Evolutionary conservation across 2,113 vertebrate species (phyloP).

Genomic region (Lasiurus cinereus): DNA sequence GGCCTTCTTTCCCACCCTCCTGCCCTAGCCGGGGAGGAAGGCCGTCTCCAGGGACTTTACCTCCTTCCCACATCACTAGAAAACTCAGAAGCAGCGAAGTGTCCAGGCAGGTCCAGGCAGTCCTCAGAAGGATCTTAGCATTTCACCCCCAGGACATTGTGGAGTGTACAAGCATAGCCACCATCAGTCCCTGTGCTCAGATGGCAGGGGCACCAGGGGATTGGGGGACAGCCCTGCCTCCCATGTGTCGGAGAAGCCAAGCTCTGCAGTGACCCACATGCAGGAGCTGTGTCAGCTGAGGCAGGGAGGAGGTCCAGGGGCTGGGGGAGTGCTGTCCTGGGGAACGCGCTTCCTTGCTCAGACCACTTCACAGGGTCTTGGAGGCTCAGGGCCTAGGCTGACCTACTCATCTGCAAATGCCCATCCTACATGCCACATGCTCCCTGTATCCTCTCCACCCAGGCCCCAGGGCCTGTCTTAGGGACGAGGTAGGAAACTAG

Average conservation of each 20-base stretch:
- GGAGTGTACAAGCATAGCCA: no score
- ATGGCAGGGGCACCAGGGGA: no score
- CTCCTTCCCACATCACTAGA: no score
- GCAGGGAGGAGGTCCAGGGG: no score
- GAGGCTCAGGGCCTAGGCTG: conserved; percentile 74
- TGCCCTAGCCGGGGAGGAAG: no score
- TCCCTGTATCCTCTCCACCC: no score
- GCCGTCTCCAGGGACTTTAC: no score
- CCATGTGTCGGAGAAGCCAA: not conserved
- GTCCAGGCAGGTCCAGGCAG: not conserved
- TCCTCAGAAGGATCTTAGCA: not conserved
- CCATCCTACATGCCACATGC: no score
- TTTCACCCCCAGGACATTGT: not conserved
- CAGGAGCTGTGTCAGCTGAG: no score
- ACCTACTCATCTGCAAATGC: conserved; percentile 39
- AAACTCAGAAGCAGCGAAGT: no score
- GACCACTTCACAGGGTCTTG: conserved; percentile 60
- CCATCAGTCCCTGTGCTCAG: no score
- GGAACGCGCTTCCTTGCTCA: not conserved
- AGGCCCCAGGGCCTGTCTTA: conserved; percentile 29
- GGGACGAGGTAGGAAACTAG: conserved; percentile 87
- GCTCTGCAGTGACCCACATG: not conserved
- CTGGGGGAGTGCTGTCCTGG: not conserved
- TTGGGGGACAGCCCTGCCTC: no score
- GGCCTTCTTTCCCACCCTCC: not conserved